These are phyloP conservation scores for Platorchestia sp. DNA, from an alignment of 1,140 invertebrate species.

Conservation along the genomic window DNA sequence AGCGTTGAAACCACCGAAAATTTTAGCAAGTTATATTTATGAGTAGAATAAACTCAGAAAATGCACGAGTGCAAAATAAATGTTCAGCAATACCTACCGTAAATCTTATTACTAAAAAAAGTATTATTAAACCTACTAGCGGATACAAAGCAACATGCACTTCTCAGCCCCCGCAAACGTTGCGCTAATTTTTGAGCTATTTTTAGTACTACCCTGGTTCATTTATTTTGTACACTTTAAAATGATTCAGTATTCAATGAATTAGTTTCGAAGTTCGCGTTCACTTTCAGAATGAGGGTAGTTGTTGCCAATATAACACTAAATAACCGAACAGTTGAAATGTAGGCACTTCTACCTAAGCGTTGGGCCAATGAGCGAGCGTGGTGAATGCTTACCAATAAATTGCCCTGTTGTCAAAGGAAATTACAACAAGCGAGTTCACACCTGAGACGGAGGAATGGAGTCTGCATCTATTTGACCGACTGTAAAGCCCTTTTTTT, in stretches of 20 bases:
- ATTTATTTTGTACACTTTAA: background rate
- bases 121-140: background rate
- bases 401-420: background rate
- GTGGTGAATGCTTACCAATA: background rate
- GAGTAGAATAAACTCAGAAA: background rate
- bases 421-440: too few relatives aligned
- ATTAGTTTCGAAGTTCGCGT: background rate
- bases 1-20: background rate
- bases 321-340: background rate
- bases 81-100: background rate
- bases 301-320: background rate
- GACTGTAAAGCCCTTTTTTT: background rate
- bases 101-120: background rate
- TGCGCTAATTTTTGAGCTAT: background rate
- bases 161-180: background rate
- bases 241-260: background rate
- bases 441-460: too few relatives aligned
- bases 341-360: too few relatives aligned
- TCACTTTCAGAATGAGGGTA: background rate
- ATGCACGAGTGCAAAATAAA: background rate
- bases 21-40: background rate
- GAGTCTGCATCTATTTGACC: background rate
- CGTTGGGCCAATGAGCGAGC: background rate
- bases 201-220: background rate
- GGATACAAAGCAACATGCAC: background rate